phyloP scores from a whole-genome alignment of 2,113 vertebrate genomes.

The Cercopithecus mona region DNA sequence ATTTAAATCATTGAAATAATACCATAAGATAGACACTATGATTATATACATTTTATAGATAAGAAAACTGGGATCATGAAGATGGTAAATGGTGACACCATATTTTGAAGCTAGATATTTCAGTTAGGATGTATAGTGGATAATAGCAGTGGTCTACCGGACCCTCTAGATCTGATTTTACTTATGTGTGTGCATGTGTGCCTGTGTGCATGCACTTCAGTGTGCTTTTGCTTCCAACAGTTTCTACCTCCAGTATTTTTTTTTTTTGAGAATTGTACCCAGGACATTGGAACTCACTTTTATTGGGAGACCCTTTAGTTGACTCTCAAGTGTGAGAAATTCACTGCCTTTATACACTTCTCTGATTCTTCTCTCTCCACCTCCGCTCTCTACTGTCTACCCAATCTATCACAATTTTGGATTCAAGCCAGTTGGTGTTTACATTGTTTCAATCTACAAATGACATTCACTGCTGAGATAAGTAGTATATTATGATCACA shows the following conservation, averaged over 20 bases:
- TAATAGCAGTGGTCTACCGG: neutral
- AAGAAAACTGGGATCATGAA: neutral
- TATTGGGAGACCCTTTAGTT: neutral
- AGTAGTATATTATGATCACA: neutral
- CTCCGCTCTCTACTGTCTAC: neutral
- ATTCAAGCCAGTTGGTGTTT: neutral
- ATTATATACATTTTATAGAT: neutral
- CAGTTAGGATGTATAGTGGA: neutral
- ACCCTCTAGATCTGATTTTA: neutral
- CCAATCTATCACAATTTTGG: neutral
- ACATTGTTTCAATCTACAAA: neutral
- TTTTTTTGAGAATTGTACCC: neutral
- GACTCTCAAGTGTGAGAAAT: neutral
- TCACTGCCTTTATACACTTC: neutral
- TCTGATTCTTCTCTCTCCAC: neutral
- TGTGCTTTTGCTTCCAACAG: neutral
- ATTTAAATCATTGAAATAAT: conserved; percentile 16
- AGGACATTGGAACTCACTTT: neutral
- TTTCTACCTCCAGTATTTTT: neutral
- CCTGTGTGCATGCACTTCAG: neutral
- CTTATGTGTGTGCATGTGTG: neutral
- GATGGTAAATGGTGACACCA: neutral
- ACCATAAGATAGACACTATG: neutral
- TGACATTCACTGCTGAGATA: neutral
- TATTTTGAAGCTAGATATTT: neutral